Conservation (phyloP, 2,113 vertebrate genomes). For the Xiphophorus maculatus region DNA sequence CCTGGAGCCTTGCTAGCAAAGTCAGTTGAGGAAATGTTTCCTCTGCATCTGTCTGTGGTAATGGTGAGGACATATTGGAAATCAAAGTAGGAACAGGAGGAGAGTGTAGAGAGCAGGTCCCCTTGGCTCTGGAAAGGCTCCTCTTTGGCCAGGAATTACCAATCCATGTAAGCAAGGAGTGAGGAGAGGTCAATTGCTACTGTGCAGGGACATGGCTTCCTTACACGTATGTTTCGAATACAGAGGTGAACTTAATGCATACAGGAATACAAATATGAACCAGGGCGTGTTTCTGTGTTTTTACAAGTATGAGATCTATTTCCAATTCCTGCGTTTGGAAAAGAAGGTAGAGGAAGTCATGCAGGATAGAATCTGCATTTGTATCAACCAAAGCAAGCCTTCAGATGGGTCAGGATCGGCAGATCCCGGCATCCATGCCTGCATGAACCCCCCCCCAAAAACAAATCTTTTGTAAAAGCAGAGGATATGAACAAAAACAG, state of each 20-base stretch:
- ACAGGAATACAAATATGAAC: conserved; percentile 26
- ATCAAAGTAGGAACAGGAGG: conserved; percentile 81
- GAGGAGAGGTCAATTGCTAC: conserved; percentile 18
- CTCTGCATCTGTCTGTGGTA: conserved; percentile 86
- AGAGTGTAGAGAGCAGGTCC: conserved; percentile 75
- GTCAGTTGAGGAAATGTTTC: conserved; percentile 82
- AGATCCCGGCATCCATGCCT: conserved; percentile 10
- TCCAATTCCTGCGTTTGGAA: conserved; percentile 13
- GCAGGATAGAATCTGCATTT: neutral
- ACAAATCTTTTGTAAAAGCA: conserved; percentile 3
- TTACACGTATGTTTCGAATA: conserved; percentile 20
- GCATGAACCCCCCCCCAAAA: neutral
- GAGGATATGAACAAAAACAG: conserved; percentile 25
- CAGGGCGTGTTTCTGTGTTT: conserved; percentile 4
- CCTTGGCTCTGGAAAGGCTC: conserved; percentile 57
- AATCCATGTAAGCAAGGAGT: conserved; percentile 24
- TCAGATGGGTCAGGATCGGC: conserved; percentile 4
- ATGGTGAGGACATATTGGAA: conserved; percentile 85
- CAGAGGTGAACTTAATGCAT: conserved; percentile 4
- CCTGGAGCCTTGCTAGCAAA: conserved; percentile 78
- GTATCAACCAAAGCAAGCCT: neutral
- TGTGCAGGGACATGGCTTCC: conserved; percentile 8
- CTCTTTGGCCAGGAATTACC: conserved; percentile 55
- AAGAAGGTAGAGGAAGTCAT: neutral
- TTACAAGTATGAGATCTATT: conserved; percentile 3